phyloP scores from a whole-genome alignment of 2,113 vertebrate species.

The Etheostoma cragini region DNA sequence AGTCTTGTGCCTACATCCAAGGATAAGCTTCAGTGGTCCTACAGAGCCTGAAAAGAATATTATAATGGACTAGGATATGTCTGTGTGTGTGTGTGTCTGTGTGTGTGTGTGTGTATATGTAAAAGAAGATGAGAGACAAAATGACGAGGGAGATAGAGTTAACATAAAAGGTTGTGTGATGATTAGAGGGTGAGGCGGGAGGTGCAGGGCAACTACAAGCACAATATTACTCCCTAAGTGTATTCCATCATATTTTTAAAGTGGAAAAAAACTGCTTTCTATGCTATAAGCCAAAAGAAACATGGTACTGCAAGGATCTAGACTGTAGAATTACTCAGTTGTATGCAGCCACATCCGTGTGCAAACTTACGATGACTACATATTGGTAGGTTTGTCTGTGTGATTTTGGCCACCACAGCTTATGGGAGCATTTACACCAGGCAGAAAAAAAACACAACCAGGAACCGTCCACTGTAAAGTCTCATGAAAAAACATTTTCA shows the following conservation, averaged over 20 bases:
- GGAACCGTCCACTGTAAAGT: neutral
- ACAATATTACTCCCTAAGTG: constrained; percentile 10
- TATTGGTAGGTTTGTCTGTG: constrained; percentile 15
- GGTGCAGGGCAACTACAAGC: neutral
- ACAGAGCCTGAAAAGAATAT: neutral
- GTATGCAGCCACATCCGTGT: neutral
- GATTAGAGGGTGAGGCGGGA: neutral
- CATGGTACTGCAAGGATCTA: neutral
- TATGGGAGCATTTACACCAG: neutral
- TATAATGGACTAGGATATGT: neutral
- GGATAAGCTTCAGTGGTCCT: neutral
- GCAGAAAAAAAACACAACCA: constrained; percentile 1
- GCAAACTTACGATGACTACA: neutral
- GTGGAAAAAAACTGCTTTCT: neutral
- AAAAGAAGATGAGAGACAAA: neutral
- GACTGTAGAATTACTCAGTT: neutral
- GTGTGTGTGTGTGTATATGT: neutral
- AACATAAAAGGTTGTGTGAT: neutral
- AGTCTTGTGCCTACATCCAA: neutral
- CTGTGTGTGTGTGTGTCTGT: neutral
- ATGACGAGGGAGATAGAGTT: neutral
- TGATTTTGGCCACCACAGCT: neutral
- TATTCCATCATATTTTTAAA: constrained; percentile 21
- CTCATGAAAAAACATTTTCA: neutral
- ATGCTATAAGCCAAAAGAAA: constrained; percentile 14